Base-by-base conservation (phyloP, 2,113 vertebrate species). In the Plecotus auritus region DNA sequence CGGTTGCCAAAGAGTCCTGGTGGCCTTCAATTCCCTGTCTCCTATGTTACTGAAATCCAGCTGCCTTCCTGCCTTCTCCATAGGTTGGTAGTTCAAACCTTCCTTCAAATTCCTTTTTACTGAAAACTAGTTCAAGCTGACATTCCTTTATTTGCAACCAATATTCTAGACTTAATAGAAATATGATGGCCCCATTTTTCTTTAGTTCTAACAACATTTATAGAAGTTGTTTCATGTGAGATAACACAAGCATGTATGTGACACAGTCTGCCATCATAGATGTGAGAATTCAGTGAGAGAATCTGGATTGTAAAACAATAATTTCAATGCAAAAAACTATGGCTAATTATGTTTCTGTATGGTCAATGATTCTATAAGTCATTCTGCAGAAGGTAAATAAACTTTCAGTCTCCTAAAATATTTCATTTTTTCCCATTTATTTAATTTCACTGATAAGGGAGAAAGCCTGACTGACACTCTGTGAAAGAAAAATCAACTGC, bases 361-460 rank as follows among this genome's bases (percentile, higher is more conserved):
- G 26, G 40, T 49, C 20, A 28, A 10, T 91, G 49, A 49, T 70
- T 73, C 20, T 77, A 26, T 22, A 40, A 74, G 20, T 66, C 18
- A 78, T 51, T n/a, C n/a, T 73, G 42, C 7, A 18, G 83, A 78
- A 89, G 47, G 30, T 59, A 84, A 9, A 11, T 85, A 74, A 94
- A 72, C 4, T 35, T 91, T 66, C 7, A 76, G 8, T 56, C 54
- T 86, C 4, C 80, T 42, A 18, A 61, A n/a, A 88, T 70, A n/a
- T 17, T 73, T 74, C 13, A 2, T 54, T 42, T 49, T 93, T 40
- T 37, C 47, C 10, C 80, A 30, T 42, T 95, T 82, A 83, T 92
- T 96, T 85, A 2, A 70, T 91, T 94, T 82, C 91, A 80, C 85
- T 98, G 94, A 86, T 69, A 85, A 67, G 51, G 30, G 69, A 72